Evolutionary conservation across 1,140 invertebrate genomes (phyloP), one percentile per base, ranked within the genome.

Genomic region (Leptopilina boulardi): DNA sequence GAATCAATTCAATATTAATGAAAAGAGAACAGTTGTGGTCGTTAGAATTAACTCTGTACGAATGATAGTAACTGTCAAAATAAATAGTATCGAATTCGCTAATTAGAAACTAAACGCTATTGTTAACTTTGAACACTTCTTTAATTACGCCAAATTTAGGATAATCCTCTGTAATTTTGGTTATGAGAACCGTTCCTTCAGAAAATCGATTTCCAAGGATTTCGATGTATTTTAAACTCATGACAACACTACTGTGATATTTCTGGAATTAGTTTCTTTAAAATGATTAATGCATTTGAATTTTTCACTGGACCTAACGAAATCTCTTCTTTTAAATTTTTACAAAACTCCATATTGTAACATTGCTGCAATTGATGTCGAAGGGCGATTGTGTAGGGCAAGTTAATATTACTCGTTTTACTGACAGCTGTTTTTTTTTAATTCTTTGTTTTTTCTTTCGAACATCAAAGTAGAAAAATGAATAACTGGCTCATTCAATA

Each of bases 171-270:
- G 30, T 47, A 42, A 76, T 76, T 70, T 51, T 18, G 8, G 13
- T 42, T 47, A 76, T n/a, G 4, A 76, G 51, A n/a, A 76, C 42
- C 13, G 59, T 76, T 71, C 42, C 18, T 30, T 13, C 66, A 54
- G 66, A 76, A 76, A 71, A 71, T 26, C 13, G 59, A 26, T 76
- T 76, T 18, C 75, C 75, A 23, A 76, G 59, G 23, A 76, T 76
- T 18, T 76, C 66, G 13, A 76, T 34, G 19, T 76, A 42, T 3
- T 71, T 76, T 47, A 76, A 71, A 47, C 15, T 70, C 30, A n/a
- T 41, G 5, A 76, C 44, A 42, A 5, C 19, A 42, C 4, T 30
- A 41, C 10, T 13, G 13, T 9, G 13, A 4, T n/a, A 76, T 51
- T 19, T 71, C 15, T 26, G 59, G 59, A 47, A 71, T 30, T 21